phyloP scores from a whole-genome alignment of 1,140 invertebrate species.

The Drosophila watanabei region DNA sequence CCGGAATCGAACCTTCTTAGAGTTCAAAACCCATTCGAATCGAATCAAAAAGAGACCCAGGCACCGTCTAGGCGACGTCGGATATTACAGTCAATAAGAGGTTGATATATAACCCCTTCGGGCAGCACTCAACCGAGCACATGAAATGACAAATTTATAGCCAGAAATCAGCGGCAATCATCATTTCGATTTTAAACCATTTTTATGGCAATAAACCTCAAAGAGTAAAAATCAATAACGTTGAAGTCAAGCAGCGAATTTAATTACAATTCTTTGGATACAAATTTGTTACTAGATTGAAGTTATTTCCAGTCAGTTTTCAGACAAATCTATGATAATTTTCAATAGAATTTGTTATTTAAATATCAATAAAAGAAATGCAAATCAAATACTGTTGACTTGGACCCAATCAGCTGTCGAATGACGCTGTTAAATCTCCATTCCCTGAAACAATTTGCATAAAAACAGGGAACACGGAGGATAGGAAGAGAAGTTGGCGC shows the following conservation, averaged over 20 bases:
- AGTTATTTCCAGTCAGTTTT: background rate
- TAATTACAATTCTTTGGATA: slow-evolving; percentile 8
- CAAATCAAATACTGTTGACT: background rate
- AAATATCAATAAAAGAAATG: background rate
- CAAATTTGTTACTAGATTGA: background rate
- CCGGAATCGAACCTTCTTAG: slow-evolving; percentile 27
- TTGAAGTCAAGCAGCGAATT: slow-evolving; percentile 9
- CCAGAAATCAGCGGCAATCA: slow-evolving; percentile 48
- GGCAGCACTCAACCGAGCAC: slow-evolving; percentile 32
- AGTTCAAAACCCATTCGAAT: slow-evolving; percentile 9
- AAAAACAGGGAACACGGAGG: slow-evolving; percentile 10
- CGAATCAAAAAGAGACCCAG: slow-evolving; percentile 31
- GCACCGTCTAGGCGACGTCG: slow-evolving; percentile 63
- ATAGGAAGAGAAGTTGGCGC: slow-evolving; percentile 50
- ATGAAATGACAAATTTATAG: slow-evolving; percentile 47
- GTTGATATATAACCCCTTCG: slow-evolving; percentile 35
- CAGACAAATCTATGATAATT: background rate
- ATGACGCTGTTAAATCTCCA: slow-evolving; percentile 50
- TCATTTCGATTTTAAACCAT: slow-evolving; percentile 35
- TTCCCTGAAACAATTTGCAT: slow-evolving; percentile 63
- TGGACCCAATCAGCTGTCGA: slow-evolving; percentile 28
- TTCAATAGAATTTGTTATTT: background rate
- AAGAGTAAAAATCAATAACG: background rate
- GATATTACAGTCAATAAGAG: slow-evolving; percentile 31
- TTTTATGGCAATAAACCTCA: slow-evolving; percentile 36